Conservation (phyloP, 2,888 invertebrate genomes). For the Brachycybe producta region DNA sequence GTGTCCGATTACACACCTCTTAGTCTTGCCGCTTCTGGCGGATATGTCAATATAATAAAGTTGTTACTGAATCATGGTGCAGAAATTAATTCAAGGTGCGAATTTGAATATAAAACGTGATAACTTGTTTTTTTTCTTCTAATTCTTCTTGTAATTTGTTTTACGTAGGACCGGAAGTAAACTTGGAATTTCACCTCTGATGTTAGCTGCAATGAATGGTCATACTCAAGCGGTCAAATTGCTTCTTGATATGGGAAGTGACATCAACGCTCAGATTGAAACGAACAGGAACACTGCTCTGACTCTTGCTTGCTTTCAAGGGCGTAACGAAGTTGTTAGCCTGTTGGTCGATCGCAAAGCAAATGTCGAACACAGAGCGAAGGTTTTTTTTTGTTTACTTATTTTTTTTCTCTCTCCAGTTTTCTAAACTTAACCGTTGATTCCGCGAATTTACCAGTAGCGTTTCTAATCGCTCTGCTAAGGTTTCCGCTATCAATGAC, state of each 20-base stretch:
- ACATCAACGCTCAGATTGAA: slow-evolving; percentile 95
- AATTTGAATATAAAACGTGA: slow-evolving; percentile 21
- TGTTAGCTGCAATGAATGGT: slow-evolving; percentile 99
- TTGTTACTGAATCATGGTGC: slow-evolving; percentile 84
- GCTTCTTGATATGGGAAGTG: slow-evolving; percentile 92
- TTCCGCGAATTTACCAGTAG: not conserved
- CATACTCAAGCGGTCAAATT: slow-evolving; percentile 87
- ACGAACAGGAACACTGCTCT: slow-evolving; percentile 97
- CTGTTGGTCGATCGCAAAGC: slow-evolving; percentile 89
- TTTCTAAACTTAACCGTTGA: too few relatives aligned
- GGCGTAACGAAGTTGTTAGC: slow-evolving; percentile 95
- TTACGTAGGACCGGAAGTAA: slow-evolving; percentile 72
- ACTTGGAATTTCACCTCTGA: slow-evolving; percentile 93
- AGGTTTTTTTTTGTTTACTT: slow-evolving; percentile 40
- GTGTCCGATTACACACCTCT: slow-evolving; percentile 98
- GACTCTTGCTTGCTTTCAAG: slow-evolving; percentile 97
- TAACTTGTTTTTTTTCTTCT: slow-evolving; percentile 21
- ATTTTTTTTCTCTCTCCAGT: too few relatives aligned
- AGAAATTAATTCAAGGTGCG: slow-evolving; percentile 77
- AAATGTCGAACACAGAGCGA: slow-evolving; percentile 97
- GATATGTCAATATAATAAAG: slow-evolving; percentile 96
- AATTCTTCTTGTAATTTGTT: slow-evolving; percentile 11
- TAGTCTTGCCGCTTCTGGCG: slow-evolving; percentile 95
- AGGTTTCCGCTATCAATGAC: not conserved
- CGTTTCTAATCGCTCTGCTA: not conserved